phyloP scores from a whole-genome alignment of 2,888 invertebrate genomes.

The Antitype chi region DNA sequence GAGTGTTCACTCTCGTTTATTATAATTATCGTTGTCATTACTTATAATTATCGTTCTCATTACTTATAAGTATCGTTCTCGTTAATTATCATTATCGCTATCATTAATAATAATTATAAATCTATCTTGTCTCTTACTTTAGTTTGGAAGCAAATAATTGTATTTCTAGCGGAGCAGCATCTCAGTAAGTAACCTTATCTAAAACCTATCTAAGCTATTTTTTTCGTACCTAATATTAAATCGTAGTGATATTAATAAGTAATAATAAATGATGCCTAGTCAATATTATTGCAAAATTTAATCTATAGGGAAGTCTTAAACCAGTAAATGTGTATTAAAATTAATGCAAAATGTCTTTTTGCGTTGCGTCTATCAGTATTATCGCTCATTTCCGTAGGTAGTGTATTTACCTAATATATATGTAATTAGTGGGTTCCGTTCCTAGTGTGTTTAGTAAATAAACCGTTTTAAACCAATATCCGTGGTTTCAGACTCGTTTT shows the following conservation, averaged over 20 bases:
- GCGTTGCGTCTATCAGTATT: constrained; percentile 4
- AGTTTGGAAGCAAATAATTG: background rate
- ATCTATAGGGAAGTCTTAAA: background rate
- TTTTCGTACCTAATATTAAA: background rate
- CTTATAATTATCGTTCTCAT: background rate
- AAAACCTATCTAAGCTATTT: background rate
- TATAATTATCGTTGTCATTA: background rate
- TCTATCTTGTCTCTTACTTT: background rate
- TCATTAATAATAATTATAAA: background rate
- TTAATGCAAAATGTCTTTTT: background rate
- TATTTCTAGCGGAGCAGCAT: background rate
- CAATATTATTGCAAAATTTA: background rate
- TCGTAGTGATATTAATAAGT: background rate
- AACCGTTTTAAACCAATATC: no score
- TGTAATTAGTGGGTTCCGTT: no score
- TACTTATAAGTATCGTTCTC: background rate
- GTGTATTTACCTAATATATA: background rate
- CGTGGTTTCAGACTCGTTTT: no score
- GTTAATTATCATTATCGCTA: background rate
- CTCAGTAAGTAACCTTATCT: background rate
- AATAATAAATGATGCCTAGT: background rate
- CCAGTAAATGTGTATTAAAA: background rate
- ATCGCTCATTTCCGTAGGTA: background rate
- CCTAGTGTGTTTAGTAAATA: no score
- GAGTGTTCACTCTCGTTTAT: background rate